Conservation (phyloP, 2,888 invertebrate species). For the Ceriagrion tenellum region DNA sequence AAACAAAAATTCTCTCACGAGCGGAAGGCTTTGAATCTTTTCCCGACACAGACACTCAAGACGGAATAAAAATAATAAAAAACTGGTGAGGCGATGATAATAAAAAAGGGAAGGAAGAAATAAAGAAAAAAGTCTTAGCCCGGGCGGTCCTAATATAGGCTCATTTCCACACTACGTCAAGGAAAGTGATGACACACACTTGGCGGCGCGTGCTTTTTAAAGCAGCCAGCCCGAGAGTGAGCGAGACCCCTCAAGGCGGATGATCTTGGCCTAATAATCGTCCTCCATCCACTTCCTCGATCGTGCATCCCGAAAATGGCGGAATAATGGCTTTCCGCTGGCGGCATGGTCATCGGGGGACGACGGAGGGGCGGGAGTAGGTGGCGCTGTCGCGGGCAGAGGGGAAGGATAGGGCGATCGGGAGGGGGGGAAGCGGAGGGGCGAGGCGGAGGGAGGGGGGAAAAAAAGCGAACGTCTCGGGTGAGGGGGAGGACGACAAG, state of each 20-base stretch:
- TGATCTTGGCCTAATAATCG: constrained; percentile 64
- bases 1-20: not conserved
- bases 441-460: not conserved
- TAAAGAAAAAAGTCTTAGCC: not conserved
- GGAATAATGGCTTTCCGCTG: constrained; percentile 43
- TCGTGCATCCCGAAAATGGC: constrained; percentile 53
- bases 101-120: not conserved
- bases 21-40: not conserved
- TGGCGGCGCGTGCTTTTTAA: not conserved
- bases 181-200: constrained; percentile 56
- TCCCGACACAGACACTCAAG: not conserved
- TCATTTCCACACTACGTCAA: constrained; percentile 12
- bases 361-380: not conserved
- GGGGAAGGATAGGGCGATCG: no score
- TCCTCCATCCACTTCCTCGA: constrained; percentile 49
- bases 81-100: not conserved
- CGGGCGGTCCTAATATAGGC: constrained; percentile 41
- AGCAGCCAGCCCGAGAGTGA: not conserved
- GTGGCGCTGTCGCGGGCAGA: no score
- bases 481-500: not conserved
- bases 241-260: not conserved
- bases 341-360: constrained; percentile 35
- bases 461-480: not conserved
- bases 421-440: not conserved
- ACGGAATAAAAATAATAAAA: not conserved